These are phyloP conservation scores for Tanytarsus gracilentus DNA, from an alignment of 2,888 invertebrate genomes.

Conservation along the genomic window DNA sequence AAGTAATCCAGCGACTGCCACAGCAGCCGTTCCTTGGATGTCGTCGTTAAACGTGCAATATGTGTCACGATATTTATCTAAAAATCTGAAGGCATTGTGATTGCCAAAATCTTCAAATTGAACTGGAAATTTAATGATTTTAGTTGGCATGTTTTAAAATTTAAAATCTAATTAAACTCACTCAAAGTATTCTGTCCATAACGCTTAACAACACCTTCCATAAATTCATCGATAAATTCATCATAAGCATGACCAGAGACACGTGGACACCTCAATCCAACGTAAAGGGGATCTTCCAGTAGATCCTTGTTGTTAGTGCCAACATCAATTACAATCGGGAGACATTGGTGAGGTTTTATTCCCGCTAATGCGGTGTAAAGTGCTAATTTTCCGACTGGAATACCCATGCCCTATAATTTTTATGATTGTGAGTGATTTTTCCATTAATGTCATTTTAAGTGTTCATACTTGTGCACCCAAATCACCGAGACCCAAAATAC, in stretches of 20 bases:
- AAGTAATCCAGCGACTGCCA: slow-evolving; percentile 82
- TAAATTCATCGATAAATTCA: slow-evolving; percentile 92
- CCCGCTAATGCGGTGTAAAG: slow-evolving; percentile 94
- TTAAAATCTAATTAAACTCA: too few relatives aligned
- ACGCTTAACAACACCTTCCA: slow-evolving; percentile 81
- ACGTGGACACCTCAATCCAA: slow-evolving; percentile 80
- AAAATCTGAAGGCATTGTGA: slow-evolving; percentile 88
- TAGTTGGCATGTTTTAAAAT: too few relatives aligned
- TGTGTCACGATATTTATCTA: slow-evolving; percentile 79
- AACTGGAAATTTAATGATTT: too few relatives aligned
- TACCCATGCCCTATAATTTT: slow-evolving; percentile 66
- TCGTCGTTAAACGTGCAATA: slow-evolving; percentile 99
- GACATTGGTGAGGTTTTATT: slow-evolving; percentile 90
- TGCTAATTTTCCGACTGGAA: slow-evolving; percentile 93
- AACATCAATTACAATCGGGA: slow-evolving; percentile 89
- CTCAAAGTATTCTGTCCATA: slow-evolving; percentile 79
- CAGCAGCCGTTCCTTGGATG: slow-evolving; percentile 95
- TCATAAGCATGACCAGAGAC: slow-evolving; percentile 81
- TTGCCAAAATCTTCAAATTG: slow-evolving; percentile 98
- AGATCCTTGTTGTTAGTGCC: slow-evolving; percentile 87
- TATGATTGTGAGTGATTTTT: not conserved
- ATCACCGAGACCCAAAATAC: slow-evolving; percentile 94
- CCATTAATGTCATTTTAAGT: too few relatives aligned
- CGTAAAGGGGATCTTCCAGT: slow-evolving; percentile 87
- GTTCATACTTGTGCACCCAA: slow-evolving; percentile 92